phyloP scores from a whole-genome alignment of 2,113 vertebrate genomes.

The Syngnathus floridae region DNA sequence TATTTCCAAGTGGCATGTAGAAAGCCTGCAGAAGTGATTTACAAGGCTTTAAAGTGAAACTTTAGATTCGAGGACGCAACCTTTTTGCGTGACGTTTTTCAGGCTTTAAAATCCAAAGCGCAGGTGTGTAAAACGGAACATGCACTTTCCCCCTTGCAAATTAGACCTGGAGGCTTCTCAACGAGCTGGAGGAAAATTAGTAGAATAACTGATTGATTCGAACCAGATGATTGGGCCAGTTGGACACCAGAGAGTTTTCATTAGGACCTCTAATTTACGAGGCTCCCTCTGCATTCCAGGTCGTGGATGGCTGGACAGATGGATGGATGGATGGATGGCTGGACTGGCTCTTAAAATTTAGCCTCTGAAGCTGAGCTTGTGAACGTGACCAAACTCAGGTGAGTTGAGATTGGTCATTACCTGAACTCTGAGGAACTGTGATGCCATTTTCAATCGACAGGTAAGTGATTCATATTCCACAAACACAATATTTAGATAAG shows the following conservation, averaged over 20 bases:
- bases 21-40: neutral
- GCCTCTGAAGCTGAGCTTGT: conserved; percentile 45
- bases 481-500: no score
- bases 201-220: conserved; percentile 98
- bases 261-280: conserved; percentile 97
- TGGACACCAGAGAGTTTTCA: conserved; percentile 92
- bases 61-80: neutral
- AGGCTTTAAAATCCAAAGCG: conserved; percentile 70
- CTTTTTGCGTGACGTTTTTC: conserved; percentile 48
- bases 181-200: conserved; percentile 90
- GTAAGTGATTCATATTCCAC: no score
- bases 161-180: conserved; percentile 88
- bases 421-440: no score
- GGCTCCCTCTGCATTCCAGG: conserved; percentile 87
- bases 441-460: no score
- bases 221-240: conserved; percentile 98
- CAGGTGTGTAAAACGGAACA: conserved; percentile 91
- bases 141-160: conserved; percentile 91
- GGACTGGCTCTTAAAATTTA: conserved; percentile 76
- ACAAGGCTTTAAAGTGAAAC: conserved; percentile 15
- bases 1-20: conserved; percentile 11
- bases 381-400: neutral
- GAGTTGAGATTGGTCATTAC: no score
- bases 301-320: conserved; percentile 20
- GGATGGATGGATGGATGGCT: conserved; percentile 31